These are phyloP conservation scores for Pterocles gutturalis DNA, from an alignment of 2,113 vertebrate genomes.

Conservation along the genomic window DNA sequence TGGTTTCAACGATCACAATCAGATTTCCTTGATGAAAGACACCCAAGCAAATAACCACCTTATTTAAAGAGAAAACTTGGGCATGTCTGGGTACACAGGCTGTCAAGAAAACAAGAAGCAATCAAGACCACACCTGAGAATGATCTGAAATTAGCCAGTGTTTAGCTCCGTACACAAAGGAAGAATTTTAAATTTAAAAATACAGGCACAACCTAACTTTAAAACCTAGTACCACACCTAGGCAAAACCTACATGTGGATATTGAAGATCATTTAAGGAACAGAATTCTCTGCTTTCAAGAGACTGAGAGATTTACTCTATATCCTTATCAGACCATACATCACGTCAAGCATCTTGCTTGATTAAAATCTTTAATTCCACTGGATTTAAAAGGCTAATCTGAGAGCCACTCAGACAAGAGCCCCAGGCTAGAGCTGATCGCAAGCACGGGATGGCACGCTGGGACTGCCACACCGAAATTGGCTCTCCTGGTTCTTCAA, in stretches of 20 bases:
- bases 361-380: conserved; percentile 37
- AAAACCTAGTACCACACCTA: not conserved
- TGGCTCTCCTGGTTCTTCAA: not conserved
- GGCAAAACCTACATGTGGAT: not conserved
- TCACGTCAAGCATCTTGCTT: not conserved
- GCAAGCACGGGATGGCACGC: not conserved
- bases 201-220: not conserved
- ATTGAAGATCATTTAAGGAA: not conserved
- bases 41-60: not conserved
- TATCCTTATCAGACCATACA: not conserved
- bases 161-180: not conserved
- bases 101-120: not conserved
- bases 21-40: conserved; percentile 13
- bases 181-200: not conserved
- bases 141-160: not conserved
- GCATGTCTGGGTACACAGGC: not conserved
- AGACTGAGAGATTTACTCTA: not conserved
- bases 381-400: conserved; percentile 7
- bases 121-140: not conserved
- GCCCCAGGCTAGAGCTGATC: not conserved
- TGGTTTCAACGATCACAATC: conserved; percentile 32
- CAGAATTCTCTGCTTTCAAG: not conserved
- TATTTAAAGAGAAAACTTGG: not conserved
- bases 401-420: not conserved
- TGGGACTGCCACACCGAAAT: not conserved